Base-by-base conservation (phyloP, 2,888 invertebrate genomes). In the Chrysodeixis includens region DNA sequence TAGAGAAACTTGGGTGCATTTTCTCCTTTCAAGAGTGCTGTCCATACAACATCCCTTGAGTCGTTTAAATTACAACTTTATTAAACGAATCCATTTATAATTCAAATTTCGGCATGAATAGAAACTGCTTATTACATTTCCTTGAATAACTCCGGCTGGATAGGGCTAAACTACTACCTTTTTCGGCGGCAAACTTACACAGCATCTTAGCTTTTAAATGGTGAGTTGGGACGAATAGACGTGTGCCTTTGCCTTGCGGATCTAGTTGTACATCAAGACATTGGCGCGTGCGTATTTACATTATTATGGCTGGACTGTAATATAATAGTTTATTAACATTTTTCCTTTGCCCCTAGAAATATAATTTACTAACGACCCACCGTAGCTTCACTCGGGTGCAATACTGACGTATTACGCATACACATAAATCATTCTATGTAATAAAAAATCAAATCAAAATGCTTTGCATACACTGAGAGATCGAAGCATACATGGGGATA, bases 11-110 rank as follows among this genome's bases (percentile, higher is more conserved):
- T n/a, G 5, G n/a, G 14, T n/a, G n/a, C 14, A n/a, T 64, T 64
- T 26, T 55, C 64, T 54, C 54, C 32, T 35, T 14, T 40, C 53
- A 49, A 49, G 53, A 54, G 20, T 58, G 62, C 32, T 49, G 26
- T 26, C 18, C 40, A 9, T 55, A 30, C 56, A 52, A 35, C 56
- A 53, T 73, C 66, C 66, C 70, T 20, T n/a, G 66, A 53, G 62
- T 66, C 26, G 40, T 66, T 60, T 60, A 57, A 71, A 74, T 62
- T 71, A 67, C 58, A 66, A 58, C 61, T 77, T 66, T 61, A 65
- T 77, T 63, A 59, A 61, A 51, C 64, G 10, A 49, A 63, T 30
- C 5, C 32, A 56, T 66, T 63, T 58, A 58, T 63, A 55, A 66
- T 73, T 69, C 46, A 76, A 52, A 61, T 63, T 62, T 57, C 61